Conservation (phyloP, 2,113 vertebrate species). For the Myrmecophaga tridactyla region DNA sequence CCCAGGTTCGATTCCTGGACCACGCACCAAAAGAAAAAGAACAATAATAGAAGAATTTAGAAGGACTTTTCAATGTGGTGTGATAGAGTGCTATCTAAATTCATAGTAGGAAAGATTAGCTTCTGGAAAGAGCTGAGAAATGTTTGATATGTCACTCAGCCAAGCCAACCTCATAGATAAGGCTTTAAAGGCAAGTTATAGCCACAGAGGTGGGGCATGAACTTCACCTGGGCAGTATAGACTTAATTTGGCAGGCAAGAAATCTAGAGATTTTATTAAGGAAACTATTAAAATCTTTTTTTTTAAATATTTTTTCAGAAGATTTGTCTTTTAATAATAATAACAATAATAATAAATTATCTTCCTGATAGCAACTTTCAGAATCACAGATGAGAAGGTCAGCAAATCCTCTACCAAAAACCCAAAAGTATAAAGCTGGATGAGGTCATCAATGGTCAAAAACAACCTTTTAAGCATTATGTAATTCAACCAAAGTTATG, state of each 20-base stretch:
- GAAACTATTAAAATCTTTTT: background rate
- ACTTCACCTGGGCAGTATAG: background rate
- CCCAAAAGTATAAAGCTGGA: background rate
- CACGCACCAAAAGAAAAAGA: no score
- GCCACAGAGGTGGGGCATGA: background rate
- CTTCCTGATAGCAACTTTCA: background rate
- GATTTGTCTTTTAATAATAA: background rate
- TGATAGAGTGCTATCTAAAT: background rate
- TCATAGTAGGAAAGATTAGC: background rate
- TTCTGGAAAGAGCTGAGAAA: background rate
- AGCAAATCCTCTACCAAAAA: background rate
- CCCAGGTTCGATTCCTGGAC: no score
- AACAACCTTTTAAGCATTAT: background rate
- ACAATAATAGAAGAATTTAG: background rate
- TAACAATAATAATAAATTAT: background rate
- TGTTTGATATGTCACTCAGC: no score
- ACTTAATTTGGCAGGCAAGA: background rate
- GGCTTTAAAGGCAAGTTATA: background rate
- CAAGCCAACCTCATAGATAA: background rate
- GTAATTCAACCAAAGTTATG: background rate
- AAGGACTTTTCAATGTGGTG: background rate
- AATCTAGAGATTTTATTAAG: background rate
- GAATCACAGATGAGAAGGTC: background rate
- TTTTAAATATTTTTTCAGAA: background rate
- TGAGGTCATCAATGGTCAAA: background rate